Conservation (phyloP, 2,888 invertebrate genomes). For the Zonitis immaculata region DNA sequence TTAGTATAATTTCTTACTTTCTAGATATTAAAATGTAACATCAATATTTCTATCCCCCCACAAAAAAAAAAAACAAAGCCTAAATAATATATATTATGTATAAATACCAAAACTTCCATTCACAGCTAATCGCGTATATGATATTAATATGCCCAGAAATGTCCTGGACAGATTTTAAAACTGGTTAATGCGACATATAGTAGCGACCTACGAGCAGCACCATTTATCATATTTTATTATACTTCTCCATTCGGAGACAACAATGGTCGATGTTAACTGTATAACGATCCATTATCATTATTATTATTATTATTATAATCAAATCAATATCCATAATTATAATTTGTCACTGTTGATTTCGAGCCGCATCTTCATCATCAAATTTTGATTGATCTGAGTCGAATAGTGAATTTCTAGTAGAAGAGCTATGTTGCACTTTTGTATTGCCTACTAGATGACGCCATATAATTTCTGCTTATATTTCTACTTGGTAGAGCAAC, state of each 20-base stretch:
- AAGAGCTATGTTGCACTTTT: too few species aligned
- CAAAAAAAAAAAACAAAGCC: not conserved
- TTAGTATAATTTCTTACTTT: not conserved
- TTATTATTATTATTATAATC: too few species aligned
- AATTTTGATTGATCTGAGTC: too few species aligned
- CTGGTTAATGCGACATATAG: conserved; percentile 48
- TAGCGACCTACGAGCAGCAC: conserved; percentile 42
- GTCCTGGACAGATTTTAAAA: conserved; percentile 49
- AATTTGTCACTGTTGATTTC: too few species aligned
- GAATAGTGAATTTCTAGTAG: too few species aligned
- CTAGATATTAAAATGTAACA: conserved; percentile 2
- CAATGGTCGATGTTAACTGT: conserved; percentile 42
- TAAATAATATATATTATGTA: too few species aligned
- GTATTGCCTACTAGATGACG: too few species aligned
- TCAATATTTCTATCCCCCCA: conserved; percentile 37
- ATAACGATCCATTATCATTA: conserved; percentile 6
- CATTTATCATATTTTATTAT: conserved; percentile 47
- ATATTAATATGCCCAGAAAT: conserved; percentile 49
- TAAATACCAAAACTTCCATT: conserved; percentile 36
- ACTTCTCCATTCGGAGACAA: conserved; percentile 38
- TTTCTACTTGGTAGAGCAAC: too few species aligned
- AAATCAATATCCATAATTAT: conserved; percentile 32
- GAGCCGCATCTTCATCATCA: too few species aligned
- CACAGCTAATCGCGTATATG: conserved; percentile 50
- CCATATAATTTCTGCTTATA: too few species aligned